Conservation (phyloP, 2,888 invertebrate species). For the Volucella inanis region DNA sequence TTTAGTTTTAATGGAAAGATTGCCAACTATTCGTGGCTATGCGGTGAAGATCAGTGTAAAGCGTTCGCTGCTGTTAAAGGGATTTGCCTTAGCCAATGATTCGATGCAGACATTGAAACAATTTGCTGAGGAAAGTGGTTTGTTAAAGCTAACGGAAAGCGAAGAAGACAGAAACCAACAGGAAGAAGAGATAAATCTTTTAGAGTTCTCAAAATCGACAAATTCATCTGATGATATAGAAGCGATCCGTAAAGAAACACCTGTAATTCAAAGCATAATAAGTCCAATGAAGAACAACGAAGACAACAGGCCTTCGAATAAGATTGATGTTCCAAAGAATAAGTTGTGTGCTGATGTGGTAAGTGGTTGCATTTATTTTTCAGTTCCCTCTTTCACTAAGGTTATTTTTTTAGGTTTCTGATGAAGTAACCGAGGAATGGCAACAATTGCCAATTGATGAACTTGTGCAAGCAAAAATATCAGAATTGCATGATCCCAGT, state of each 20-base stretch:
- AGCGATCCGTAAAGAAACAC: neutral
- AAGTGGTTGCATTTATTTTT: neutral
- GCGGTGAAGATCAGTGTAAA: conserved; percentile 75
- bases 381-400: neutral
- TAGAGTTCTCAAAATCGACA: conserved; percentile 49
- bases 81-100: conserved; percentile 66
- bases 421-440: conserved; percentile 41
- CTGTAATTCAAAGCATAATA: neutral
- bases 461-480: conserved; percentile 31
- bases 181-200: conserved; percentile 36
- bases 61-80: conserved; percentile 75
- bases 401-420: neutral
- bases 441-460: conserved; percentile 36
- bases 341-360: neutral
- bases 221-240: conserved; percentile 5
- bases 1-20: conserved; percentile 77
- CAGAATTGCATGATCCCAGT: conserved; percentile 21
- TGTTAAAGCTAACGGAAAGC: neutral
- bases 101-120: conserved; percentile 31
- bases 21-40: conserved; percentile 63
- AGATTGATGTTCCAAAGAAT: neutral
- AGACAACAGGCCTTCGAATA: neutral
- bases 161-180: neutral
- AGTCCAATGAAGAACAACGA: neutral
- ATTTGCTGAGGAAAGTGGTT: conserved; percentile 43